Conservation (phyloP, 35 echinoderm and acorn worm genomes). For the Ophiothrix spiculata region DNA sequence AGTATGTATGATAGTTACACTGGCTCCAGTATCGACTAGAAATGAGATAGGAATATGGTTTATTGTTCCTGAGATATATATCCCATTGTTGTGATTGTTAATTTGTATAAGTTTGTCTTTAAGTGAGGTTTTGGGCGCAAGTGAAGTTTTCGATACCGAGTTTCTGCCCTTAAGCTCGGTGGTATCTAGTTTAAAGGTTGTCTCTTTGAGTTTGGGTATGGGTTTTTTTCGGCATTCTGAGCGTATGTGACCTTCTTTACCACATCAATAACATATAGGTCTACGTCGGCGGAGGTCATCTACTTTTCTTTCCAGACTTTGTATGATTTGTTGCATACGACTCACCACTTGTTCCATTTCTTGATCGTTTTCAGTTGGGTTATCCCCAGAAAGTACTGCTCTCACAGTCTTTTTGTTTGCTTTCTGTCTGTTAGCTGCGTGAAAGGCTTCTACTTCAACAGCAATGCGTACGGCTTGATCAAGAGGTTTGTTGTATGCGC, state of each 20-base stretch:
- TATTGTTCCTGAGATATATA: neutral
- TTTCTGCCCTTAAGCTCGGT: neutral
- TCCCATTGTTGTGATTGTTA: neutral
- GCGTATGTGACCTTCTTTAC: neutral
- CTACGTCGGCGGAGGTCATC: neutral
- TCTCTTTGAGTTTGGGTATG: neutral
- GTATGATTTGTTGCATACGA: neutral
- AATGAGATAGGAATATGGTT: neutral
- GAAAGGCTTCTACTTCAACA: neutral
- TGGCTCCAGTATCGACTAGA: neutral
- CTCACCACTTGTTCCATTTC: neutral
- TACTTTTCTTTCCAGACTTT: neutral
- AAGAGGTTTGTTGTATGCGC: neutral
- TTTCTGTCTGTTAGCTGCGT: neutral
- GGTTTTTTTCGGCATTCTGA: neutral
- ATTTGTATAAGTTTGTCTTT: neutral
- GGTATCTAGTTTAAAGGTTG: neutral
- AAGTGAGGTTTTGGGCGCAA: neutral
- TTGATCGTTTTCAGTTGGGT: neutral
- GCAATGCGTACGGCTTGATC: neutral
- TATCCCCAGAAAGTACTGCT: neutral
- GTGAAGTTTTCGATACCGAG: neutral
- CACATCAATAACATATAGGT: neutral
- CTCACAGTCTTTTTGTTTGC: neutral
- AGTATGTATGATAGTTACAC: neutral